Conservation (phyloP, 1,140 invertebrate species). For the Drosophila busckii region DNA sequence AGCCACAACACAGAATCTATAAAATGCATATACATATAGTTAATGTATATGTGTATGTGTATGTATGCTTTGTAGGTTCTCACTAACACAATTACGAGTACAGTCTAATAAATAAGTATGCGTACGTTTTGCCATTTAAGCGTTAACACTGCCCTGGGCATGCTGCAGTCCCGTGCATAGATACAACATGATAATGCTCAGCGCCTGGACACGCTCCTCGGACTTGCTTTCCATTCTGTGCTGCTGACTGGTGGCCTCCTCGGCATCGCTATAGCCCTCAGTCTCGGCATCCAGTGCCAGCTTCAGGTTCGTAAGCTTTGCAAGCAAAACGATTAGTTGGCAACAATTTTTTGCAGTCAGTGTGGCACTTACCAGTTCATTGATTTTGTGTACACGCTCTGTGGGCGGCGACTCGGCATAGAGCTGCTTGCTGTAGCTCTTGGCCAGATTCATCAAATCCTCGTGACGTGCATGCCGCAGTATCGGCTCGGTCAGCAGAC, state of each 20-base stretch:
- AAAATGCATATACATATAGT: conserved; percentile 46
- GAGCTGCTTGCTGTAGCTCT: conserved; percentile 86
- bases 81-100: conserved; percentile 38
- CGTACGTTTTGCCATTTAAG: too few relatives aligned
- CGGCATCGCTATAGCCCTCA: conserved; percentile 61
- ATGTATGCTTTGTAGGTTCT: background rate
- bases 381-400: conserved; percentile 84
- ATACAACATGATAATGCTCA: conserved; percentile 89
- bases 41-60: background rate
- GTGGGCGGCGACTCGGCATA: conserved; percentile 82
- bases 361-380: conserved; percentile 82
- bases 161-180: conserved; percentile 88
- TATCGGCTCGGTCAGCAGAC: conserved; percentile 64
- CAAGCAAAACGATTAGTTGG: background rate
- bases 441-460: conserved; percentile 87
- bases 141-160: conserved; percentile 67
- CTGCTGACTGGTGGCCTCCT: conserved; percentile 76
- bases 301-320: conserved; percentile 64
- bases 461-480: conserved; percentile 79
- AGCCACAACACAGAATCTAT: conserved; percentile 54
- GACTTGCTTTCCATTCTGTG: conserved; percentile 80
- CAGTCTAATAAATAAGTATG: conserved; percentile 25
- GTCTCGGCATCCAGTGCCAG: conserved; percentile 73
- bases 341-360: background rate
- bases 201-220: conserved; percentile 86